phyloP scores from a whole-genome alignment of 2,888 invertebrate species.

The Eupithecia subfuscata region DNA sequence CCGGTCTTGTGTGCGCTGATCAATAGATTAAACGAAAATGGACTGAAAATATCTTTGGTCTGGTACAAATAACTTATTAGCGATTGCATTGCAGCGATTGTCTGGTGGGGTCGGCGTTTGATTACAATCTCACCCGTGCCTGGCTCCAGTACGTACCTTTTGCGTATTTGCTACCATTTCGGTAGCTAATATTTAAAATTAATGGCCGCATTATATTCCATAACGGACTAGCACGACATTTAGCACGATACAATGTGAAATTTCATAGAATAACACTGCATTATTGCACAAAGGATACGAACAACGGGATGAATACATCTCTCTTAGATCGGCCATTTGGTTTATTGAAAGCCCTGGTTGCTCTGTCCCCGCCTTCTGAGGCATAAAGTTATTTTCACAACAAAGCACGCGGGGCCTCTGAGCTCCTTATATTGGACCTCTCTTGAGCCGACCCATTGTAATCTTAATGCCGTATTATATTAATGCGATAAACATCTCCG shows the following conservation, averaged over 20 bases:
- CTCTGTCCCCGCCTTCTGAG: constrained; percentile 74
- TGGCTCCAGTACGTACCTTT: constrained; percentile 53
- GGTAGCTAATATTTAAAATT: constrained; percentile 49
- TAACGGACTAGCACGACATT: constrained; percentile 43
- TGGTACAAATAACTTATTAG: constrained; percentile 70
- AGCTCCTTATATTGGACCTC: constrained; percentile 82
- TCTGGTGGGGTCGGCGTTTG: constrained; percentile 61
- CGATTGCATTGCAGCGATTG: constrained; percentile 68
- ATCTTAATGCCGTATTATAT: constrained; percentile 83
- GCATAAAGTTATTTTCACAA: constrained; percentile 83
- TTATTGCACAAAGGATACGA: constrained; percentile 74
- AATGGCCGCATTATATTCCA: constrained; percentile 42
- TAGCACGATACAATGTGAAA: constrained; percentile 43
- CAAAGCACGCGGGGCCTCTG: constrained; percentile 76
- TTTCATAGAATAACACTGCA: constrained; percentile 63
- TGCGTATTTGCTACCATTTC: constrained; percentile 55
- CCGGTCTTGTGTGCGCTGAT: constrained; percentile 59
- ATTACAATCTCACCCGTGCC: constrained; percentile 64
- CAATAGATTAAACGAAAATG: constrained; percentile 66
- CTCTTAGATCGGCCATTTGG: constrained; percentile 72
- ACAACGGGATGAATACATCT: constrained; percentile 68
- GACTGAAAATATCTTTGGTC: constrained; percentile 65
- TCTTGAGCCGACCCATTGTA: constrained; percentile 81
- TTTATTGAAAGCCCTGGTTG: constrained; percentile 77
- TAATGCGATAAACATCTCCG: constrained; percentile 83